These are phyloP conservation scores for Diplodus sargus DNA, from an alignment of 2,797 vertebrate species.

Conservation along the genomic window DNA sequence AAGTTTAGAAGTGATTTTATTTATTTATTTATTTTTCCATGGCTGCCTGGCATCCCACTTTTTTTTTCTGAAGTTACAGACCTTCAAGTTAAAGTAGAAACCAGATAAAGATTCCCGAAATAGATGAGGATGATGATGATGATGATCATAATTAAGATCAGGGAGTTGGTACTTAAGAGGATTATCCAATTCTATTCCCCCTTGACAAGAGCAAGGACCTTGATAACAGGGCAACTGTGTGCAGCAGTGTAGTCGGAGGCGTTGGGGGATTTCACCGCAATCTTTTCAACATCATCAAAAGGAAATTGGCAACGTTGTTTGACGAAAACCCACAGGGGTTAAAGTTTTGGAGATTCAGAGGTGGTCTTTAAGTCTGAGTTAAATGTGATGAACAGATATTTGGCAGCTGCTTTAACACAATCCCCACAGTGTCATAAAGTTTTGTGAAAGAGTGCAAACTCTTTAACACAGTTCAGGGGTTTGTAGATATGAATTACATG, in stretches of 20 bases:
- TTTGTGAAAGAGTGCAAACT: not conserved
- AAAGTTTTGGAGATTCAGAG: slow-evolving; percentile 30
- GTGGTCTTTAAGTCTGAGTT: slow-evolving; percentile 27
- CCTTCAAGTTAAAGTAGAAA: slow-evolving; percentile 57
- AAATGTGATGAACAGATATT: slow-evolving; percentile 37
- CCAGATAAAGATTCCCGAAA: slow-evolving; percentile 63
- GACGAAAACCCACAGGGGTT: slow-evolving; percentile 32
- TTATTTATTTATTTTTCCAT: slow-evolving; percentile 1
- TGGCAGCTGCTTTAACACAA: slow-evolving; percentile 5
- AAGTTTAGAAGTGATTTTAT: slow-evolving; percentile 18
- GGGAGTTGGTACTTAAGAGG: slow-evolving; percentile 62
- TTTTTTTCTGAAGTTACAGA: slow-evolving; percentile 49
- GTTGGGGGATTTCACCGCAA: slow-evolving; percentile 29
- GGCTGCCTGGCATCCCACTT: slow-evolving; percentile 2
- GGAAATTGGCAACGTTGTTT: slow-evolving; percentile 7
- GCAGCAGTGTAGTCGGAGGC: slow-evolving; percentile 22
- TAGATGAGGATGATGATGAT: slow-evolving; percentile 62
- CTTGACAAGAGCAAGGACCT: slow-evolving; percentile 59
- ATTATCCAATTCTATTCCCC: slow-evolving; percentile 66
- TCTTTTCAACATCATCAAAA: slow-evolving; percentile 33
- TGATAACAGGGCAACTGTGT: slow-evolving; percentile 61
- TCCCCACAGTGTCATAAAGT: not conserved
- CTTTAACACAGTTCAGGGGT: slow-evolving; percentile 21
- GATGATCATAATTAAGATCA: slow-evolving; percentile 75
- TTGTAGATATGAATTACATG: slow-evolving; percentile 11